phyloP scores from a whole-genome alignment of 64 coral and sea anemone species.

The Dendrophyllia cribrosa region DNA sequence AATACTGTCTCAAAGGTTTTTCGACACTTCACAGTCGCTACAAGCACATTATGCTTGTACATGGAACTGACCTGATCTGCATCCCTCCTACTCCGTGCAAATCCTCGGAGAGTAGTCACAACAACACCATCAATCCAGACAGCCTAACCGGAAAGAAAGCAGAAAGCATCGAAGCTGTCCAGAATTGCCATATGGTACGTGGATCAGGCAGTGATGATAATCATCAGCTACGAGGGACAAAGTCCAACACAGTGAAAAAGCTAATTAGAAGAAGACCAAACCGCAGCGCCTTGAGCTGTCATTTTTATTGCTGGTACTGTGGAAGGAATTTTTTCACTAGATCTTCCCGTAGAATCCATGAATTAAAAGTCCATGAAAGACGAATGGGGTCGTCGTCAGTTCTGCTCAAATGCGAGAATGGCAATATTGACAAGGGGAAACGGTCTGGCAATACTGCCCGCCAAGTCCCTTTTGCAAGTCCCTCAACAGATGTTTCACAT shows the following conservation, averaged over 20 bases:
- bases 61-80: not conserved
- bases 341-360: not conserved
- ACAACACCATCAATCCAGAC: not conserved
- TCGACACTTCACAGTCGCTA: not conserved
- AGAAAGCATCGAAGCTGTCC: not conserved
- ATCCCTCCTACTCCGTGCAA: not conserved
- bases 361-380: not conserved
- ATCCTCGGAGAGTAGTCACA: not conserved
- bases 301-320: not conserved
- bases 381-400: not conserved
- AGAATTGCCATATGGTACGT: not conserved
- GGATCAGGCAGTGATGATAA: too few species aligned
- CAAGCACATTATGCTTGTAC: not conserved
- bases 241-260: too few species aligned
- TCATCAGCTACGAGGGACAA: too few species aligned
- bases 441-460: not conserved
- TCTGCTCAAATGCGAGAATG: not conserved
- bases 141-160: too few species aligned
- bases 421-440: not conserved
- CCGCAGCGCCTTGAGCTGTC: not conserved
- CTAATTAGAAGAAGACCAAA: not conserved
- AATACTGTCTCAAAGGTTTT: not conserved
- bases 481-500: not conserved
- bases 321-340: not conserved
- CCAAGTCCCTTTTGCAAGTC: not conserved